Conservation (phyloP, 64 coral and sea anemone genomes). For the Stichodactyla helianthus region DNA sequence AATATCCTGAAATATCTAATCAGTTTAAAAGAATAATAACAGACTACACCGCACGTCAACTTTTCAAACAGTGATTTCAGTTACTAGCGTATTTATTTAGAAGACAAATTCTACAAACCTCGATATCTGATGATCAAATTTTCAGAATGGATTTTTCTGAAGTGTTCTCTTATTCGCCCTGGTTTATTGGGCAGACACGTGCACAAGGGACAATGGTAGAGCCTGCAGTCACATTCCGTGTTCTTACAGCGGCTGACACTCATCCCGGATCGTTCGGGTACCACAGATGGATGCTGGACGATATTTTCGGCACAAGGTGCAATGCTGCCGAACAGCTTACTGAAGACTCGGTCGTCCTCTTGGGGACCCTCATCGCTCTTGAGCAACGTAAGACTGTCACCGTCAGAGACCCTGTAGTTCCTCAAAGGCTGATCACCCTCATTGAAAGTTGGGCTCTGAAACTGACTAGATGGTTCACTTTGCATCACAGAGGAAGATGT, state of each 20-base stretch:
- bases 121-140: constrained; percentile 86
- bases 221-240: constrained; percentile 82
- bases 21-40: too few relatives aligned
- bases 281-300: constrained; percentile 66
- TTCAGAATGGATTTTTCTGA: constrained; percentile 79
- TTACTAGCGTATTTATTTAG: not conserved
- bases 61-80: too few relatives aligned
- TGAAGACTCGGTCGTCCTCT: constrained; percentile 78
- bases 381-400: constrained; percentile 44
- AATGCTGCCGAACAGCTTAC: constrained; percentile 57
- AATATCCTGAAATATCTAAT: too few relatives aligned
- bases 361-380: constrained; percentile 15
- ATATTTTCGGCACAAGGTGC: constrained; percentile 33
- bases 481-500: not conserved
- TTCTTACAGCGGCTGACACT: constrained; percentile 62
- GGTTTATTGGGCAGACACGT: constrained; percentile 90
- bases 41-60: too few relatives aligned
- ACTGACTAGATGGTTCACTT: not conserved
- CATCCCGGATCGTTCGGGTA: constrained; percentile 38
- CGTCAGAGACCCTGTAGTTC: not conserved
- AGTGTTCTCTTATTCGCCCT: constrained; percentile 86
- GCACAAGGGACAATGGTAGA: constrained; percentile 88
- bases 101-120: constrained; percentile 26
- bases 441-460: not conserved
- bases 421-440: not conserved